Base-by-base conservation (phyloP, 1,140 invertebrate genomes). In the Zaprionus nigranus region DNA sequence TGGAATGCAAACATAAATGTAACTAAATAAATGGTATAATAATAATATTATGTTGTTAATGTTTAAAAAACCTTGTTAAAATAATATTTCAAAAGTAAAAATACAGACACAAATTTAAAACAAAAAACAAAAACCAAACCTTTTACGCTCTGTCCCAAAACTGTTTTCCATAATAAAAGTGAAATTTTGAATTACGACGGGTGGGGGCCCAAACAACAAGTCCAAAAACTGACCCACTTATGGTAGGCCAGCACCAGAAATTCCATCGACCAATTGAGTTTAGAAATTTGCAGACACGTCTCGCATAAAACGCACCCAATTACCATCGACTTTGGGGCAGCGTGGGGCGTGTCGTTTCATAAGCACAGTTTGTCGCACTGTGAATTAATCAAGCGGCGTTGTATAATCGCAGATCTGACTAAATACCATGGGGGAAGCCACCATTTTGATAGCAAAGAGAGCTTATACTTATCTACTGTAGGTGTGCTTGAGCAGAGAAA, bases 21-120 rank as follows among this genome's bases (percentile, higher is more conserved):
- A 73, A 90, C 71, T 69, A 90, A 90, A 81, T 81, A 84, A 90
- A 88, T 76, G 74, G 74, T 90, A 78, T 68, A 80, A 80, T 88
- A 88, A 87, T 86, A 87, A 87, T 84, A 87, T 83, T 88, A 90
- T 90, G 86, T 90, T 90, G 85, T 90, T 90, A 90, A 90, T 90
- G 85, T 85, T 90, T 79, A 90, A 87, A 84, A 90, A 90, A 88
- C 75, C 75, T 90, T 90, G 85, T 90, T 90, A 90, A 90, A 90
- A 90, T 90, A 90, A 87, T 90, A 90, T 90, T 90, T 90, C 82
- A 80, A 90, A 46, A 88, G 83, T 88, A 85, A 90, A 90, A 90
- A 85, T 64, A 49, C 68, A 82, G 58, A 62, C 59, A 78, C 38
- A 88, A 80, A 49, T 63, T 64, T 22, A 71, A 78, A 43, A 49